phyloP scores from a whole-genome alignment of 1,140 invertebrate genomes.

The Anoplophora glabripennis region DNA sequence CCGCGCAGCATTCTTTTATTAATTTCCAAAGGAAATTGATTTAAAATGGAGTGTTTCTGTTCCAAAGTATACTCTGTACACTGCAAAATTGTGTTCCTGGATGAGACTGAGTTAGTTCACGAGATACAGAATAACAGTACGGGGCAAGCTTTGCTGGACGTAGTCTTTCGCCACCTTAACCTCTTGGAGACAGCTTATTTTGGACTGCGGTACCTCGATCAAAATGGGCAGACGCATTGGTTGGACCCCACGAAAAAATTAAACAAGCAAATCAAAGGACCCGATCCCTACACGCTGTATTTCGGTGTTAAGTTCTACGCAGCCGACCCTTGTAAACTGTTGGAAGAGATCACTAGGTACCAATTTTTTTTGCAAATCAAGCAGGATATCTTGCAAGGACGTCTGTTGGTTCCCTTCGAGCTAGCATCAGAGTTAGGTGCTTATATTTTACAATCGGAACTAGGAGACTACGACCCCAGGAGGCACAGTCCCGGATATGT shows the following conservation, averaged over 20 bases:
- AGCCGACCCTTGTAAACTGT: conserved; percentile 91
- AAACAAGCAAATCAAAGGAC: conserved; percentile 71
- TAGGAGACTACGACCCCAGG: conserved; percentile 93
- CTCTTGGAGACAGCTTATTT: conserved; percentile 91
- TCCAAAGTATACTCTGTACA: conserved; percentile 51
- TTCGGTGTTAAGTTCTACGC: conserved; percentile 99
- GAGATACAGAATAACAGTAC: conserved; percentile 62
- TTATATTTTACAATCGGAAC: conserved; percentile 93
- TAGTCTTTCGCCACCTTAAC: conserved; percentile 86
- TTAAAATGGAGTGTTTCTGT: conserved; percentile 47
- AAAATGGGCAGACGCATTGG: conserved; percentile 89
- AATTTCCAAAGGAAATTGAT: conserved; percentile 15
- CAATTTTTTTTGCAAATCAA: conserved; percentile 95
- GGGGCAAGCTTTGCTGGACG: conserved; percentile 82
- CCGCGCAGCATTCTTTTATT: background rate
- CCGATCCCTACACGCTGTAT: conserved; percentile 85
- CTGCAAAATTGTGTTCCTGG: conserved; percentile 62
- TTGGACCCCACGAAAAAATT: conserved; percentile 82
- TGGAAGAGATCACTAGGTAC: conserved; percentile 96
- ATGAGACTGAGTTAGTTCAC: conserved; percentile 64
- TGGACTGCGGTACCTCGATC: conserved; percentile 83
- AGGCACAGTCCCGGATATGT: conserved; percentile 89
- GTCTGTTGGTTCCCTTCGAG: conserved; percentile 83
- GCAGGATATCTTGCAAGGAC: conserved; percentile 89
- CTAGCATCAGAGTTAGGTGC: conserved; percentile 89